Percentiles rank a stretch among this genome's conserved stretches.
Evolutionary conservation across 2,113 vertebrate genomes (phyloP).

Genomic region (Engystomops pustulosus): DNA sequence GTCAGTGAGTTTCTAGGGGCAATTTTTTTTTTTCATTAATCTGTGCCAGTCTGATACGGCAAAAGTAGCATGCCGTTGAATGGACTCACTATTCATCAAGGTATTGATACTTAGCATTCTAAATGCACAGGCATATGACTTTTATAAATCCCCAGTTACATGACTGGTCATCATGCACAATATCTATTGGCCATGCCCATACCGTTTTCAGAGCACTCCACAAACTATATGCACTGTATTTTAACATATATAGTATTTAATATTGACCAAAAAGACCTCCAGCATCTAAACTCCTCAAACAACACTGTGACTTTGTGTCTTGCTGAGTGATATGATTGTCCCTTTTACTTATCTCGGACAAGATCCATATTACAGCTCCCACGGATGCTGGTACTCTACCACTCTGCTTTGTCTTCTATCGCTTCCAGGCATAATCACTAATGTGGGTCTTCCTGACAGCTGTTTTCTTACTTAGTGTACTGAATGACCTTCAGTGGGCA

Average conservation of each 20-base stretch:
- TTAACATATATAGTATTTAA: not conserved
- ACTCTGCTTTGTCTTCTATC: slow-evolving; percentile 1
- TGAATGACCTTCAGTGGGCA: slow-evolving; percentile 42
- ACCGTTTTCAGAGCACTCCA: no score
- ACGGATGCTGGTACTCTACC: not conserved
- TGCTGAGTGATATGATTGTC: not conserved
- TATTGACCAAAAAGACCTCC: not conserved
- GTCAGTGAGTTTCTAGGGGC: no score
- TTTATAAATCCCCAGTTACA: no score
- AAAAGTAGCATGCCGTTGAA: no score
- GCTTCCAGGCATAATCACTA: slow-evolving; percentile 27
- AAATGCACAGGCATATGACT: no score
- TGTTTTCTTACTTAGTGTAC: slow-evolving; percentile 38
- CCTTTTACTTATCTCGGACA: slow-evolving; percentile 24
- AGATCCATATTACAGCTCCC: slow-evolving; percentile 21
- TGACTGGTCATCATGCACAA: no score
- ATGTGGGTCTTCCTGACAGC: slow-evolving; percentile 41
- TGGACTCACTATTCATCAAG: no score
- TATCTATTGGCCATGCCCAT: no score
- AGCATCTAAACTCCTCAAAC: not conserved
- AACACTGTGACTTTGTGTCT: not conserved
- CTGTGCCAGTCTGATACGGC: no score
- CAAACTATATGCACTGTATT: no score
- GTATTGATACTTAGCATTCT: no score
- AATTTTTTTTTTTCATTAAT: no score